These are phyloP conservation scores for Cheilosia urbana DNA, from an alignment of 2,888 invertebrate genomes.

Conservation along the genomic window DNA sequence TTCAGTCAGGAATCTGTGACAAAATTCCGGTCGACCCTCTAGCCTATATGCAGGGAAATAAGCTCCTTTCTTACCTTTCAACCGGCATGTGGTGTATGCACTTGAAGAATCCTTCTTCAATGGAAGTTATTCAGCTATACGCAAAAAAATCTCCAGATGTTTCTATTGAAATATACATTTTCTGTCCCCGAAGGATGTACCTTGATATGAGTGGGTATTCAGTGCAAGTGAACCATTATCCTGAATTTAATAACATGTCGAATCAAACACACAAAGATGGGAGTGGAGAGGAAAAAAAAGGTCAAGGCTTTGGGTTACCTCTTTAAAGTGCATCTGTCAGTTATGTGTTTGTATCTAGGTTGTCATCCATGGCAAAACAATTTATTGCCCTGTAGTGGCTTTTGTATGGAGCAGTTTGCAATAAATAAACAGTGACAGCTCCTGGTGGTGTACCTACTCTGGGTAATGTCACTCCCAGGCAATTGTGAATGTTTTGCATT, in stretches of 20 bases:
- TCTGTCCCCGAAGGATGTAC: slow-evolving; percentile 17
- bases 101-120: too few species aligned
- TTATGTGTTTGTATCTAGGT: slow-evolving; percentile 30
- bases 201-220: slow-evolving; percentile 14
- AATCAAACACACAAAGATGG: slow-evolving; percentile 12
- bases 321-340: slow-evolving; percentile 60
- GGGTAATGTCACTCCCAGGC: slow-evolving; percentile 34
- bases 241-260: slow-evolving; percentile 54
- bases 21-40: too few species aligned
- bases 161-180: neutral
- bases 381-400: slow-evolving; percentile 62
- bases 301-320: slow-evolving; percentile 55
- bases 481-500: slow-evolving; percentile 50
- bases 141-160: too few species aligned
- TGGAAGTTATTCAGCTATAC: too few species aligned
- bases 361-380: slow-evolving; percentile 53
- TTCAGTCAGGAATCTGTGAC: too few species aligned
- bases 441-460: slow-evolving; percentile 26
- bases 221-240: slow-evolving; percentile 13
- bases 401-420: slow-evolving; percentile 38
- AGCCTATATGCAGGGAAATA: too few species aligned
- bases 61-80: too few species aligned
- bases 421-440: slow-evolving; percentile 71
- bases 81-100: too few species aligned
- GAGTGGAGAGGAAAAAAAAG: slow-evolving; percentile 6